Conservation (phyloP, 2,888 invertebrate species). For the Xestia rhomboidea region DNA sequence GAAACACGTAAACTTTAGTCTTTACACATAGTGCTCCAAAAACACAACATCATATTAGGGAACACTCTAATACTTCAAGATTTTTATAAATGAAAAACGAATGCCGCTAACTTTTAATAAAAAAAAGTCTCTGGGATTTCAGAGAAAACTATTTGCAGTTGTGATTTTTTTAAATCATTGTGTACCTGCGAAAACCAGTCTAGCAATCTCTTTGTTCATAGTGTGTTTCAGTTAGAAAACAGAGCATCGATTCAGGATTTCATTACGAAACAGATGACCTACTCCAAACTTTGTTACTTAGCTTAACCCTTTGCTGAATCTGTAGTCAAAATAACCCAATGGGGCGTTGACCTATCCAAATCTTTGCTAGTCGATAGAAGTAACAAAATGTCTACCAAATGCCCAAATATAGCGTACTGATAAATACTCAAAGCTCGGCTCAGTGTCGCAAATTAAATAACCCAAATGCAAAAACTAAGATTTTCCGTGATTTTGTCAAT, state of each 20-base stretch:
- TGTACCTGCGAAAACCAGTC: not conserved
- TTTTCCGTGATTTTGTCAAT: not conserved
- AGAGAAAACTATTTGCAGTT: not conserved
- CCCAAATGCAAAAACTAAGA: not conserved
- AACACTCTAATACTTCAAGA: not conserved
- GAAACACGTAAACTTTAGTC: not conserved
- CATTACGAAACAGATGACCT: constrained; percentile 22
- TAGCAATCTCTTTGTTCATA: constrained; percentile 13
- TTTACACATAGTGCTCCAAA: not conserved
- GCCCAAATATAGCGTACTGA: not conserved
- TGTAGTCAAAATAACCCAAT: constrained; percentile 42
- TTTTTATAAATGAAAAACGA: constrained; percentile 1
- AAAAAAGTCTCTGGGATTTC: not conserved
- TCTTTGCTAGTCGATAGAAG: constrained; percentile 14
- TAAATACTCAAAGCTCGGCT: not conserved
- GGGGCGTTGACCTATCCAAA: constrained; percentile 38
- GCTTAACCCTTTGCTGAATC: constrained; percentile 31
- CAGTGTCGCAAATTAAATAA: not conserved
- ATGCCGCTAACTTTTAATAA: constrained; percentile 14
- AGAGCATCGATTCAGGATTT: constrained; percentile 30
- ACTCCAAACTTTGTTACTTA: constrained; percentile 41
- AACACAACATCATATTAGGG: not conserved
- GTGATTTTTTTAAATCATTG: not conserved
- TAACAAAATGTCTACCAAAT: not conserved
- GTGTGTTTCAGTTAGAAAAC: constrained; percentile 13